Evolutionary conservation across 1,140 invertebrate genomes (phyloP).

Genomic region (Brachionus rubens): DNA sequence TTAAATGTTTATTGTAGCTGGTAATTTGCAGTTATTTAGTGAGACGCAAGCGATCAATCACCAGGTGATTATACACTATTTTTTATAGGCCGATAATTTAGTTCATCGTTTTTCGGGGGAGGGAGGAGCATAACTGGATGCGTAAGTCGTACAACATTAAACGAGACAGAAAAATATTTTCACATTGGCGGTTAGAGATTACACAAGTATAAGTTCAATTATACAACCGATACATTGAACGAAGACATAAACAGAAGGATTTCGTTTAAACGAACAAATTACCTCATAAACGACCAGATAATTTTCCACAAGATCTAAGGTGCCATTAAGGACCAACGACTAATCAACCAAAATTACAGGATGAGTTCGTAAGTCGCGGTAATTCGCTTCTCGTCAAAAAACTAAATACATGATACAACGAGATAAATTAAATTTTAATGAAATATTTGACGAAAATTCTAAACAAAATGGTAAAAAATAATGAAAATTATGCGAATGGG

Average conservation of each 20-base stretch:
- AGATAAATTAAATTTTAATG: too few relatives aligned
- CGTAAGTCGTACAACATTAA: neutral
- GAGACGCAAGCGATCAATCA: slow-evolving; percentile 89
- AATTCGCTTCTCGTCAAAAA: too few relatives aligned
- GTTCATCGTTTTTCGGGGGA: slow-evolving; percentile 93
- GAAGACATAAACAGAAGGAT: slow-evolving; percentile 94
- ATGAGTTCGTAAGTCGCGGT: too few relatives aligned
- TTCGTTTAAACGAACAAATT: slow-evolving; percentile 47
- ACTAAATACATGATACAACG: too few relatives aligned
- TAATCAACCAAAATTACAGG: too few relatives aligned
- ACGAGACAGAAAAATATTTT: slow-evolving; percentile 72
- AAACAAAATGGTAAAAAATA: too few relatives aligned
- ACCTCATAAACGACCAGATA: slow-evolving; percentile 64
- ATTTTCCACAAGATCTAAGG: slow-evolving; percentile 67
- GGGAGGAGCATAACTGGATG: slow-evolving; percentile 71
- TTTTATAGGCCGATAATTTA: slow-evolving; percentile 93
- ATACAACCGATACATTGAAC: slow-evolving; percentile 87
- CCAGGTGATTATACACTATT: slow-evolving; percentile 95
- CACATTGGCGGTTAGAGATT: slow-evolving; percentile 92
- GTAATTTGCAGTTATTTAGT: slow-evolving; percentile 86
- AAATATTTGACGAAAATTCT: too few relatives aligned
- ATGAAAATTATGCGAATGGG: neutral
- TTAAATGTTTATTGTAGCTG: slow-evolving; percentile 65
- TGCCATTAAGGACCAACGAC: slow-evolving; percentile 64
- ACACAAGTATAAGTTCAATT: slow-evolving; percentile 83